Conservation (phyloP, 2,797 vertebrate species). For the Molossus molossus region DNA sequence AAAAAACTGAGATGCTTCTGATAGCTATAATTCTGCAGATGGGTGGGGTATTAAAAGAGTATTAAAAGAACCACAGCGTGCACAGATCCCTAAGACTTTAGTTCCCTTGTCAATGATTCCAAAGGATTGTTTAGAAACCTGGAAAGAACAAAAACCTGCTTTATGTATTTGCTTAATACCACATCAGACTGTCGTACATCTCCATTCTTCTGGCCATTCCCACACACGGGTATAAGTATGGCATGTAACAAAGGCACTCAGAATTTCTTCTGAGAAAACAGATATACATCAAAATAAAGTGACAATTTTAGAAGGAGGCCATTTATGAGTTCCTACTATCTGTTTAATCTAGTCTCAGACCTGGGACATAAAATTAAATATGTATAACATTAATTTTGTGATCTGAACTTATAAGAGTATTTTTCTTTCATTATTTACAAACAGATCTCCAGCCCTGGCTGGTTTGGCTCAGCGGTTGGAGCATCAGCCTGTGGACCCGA, state of each 20-base stretch:
- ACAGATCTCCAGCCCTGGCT: too few species aligned
- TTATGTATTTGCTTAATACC: constrained; percentile 4
- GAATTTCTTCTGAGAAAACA: constrained; percentile 4
- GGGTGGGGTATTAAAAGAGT: neutral
- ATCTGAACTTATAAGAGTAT: neutral
- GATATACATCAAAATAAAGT: constrained; percentile 32
- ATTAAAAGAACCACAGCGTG: neutral
- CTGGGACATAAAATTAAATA: neutral
- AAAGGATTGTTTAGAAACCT: constrained; percentile 31
- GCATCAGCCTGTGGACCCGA: too few species aligned
- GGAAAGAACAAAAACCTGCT: neutral
- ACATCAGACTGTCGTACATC: neutral
- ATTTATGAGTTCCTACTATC: neutral
- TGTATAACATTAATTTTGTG: constrained; percentile 5
- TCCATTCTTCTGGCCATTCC: neutral
- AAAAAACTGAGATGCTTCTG: neutral
- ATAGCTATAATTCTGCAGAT: neutral
- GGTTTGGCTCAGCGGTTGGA: too few species aligned
- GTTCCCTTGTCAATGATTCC: neutral
- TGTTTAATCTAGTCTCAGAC: constrained; percentile 12
- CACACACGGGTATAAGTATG: neutral
- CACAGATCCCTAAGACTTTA: neutral
- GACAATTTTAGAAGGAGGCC: neutral
- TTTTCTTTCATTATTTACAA: constrained; percentile 38
- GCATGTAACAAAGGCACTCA: neutral